Conservation (phyloP, 1,140 invertebrate genomes). For the Drosophila bocki region DNA sequence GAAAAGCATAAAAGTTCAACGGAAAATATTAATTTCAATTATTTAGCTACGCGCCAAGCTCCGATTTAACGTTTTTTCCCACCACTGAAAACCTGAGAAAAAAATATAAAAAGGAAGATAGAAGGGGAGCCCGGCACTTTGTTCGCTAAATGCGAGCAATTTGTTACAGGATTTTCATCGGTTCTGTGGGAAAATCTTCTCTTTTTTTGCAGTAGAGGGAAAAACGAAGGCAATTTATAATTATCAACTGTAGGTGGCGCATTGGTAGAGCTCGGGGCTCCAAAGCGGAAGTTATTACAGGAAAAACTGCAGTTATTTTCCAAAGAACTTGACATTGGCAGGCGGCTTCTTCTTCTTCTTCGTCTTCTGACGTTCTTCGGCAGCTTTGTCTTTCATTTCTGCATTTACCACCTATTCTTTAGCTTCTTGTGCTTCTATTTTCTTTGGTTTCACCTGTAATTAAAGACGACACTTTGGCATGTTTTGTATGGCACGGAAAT, state of each 20-base stretch:
- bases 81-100: slow-evolving; percentile 21
- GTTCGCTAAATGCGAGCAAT: slow-evolving; percentile 78
- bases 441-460: slow-evolving; percentile 70
- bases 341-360: slow-evolving; percentile 21
- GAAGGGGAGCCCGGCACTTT: slow-evolving; percentile 56
- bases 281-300: slow-evolving; percentile 75
- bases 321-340: slow-evolving; percentile 63
- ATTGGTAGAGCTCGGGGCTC: slow-evolving; percentile 23
- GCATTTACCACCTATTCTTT: slow-evolving; percentile 17
- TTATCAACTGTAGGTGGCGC: slow-evolving; percentile 74
- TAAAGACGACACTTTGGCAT: slow-evolving; percentile 83
- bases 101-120: not conserved
- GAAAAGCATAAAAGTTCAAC: slow-evolving; percentile 60
- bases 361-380: slow-evolving; percentile 5
- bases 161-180: slow-evolving; percentile 71
- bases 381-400: slow-evolving; percentile 34
- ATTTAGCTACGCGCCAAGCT: slow-evolving; percentile 59
- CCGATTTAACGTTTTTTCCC: slow-evolving; percentile 11
- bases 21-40: slow-evolving; percentile 80
- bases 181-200: slow-evolving; percentile 40
- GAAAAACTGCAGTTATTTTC: slow-evolving; percentile 69
- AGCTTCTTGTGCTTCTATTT: slow-evolving; percentile 2
- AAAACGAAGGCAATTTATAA: slow-evolving; percentile 54
- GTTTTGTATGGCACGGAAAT: slow-evolving; percentile 70
- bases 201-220: slow-evolving; percentile 44